Conservation (phyloP, 1,140 invertebrate species). For the Steinernema khuongi region DNA sequence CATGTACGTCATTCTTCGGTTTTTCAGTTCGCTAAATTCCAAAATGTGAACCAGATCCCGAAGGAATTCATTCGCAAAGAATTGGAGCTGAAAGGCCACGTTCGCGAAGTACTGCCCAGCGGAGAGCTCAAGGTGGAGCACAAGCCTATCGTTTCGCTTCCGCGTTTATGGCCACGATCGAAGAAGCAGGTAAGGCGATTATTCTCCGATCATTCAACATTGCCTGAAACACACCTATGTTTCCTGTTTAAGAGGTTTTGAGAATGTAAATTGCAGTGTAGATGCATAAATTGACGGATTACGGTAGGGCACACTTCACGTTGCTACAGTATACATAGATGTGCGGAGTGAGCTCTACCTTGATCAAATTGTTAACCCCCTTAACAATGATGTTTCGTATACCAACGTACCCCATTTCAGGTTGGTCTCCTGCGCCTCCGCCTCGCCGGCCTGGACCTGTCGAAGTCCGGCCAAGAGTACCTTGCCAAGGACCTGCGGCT, state of each 20-base stretch:
- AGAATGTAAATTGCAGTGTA: too few relatives aligned
- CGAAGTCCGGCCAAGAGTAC: conserved; percentile 46
- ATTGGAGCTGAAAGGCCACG: conserved; percentile 46
- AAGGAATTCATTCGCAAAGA: conserved; percentile 54
- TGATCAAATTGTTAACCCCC: conserved; percentile 5
- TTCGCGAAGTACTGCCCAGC: conserved; percentile 43
- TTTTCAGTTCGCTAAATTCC: conserved; percentile 49
- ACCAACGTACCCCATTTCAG: conserved; percentile 30
- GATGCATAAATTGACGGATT: too few relatives aligned
- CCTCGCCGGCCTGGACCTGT: conserved; percentile 54
- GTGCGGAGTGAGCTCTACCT: too few relatives aligned
- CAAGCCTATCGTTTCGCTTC: conserved; percentile 45
- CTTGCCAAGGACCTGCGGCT: conserved; percentile 51
- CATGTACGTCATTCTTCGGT: not conserved
- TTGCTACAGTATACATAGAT: too few relatives aligned
- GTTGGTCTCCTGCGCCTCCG: conserved; percentile 45
- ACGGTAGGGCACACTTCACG: too few relatives aligned
- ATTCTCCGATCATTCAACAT: not conserved
- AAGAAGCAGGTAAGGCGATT: conserved; percentile 1
- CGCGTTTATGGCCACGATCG: conserved; percentile 25
- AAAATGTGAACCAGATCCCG: conserved; percentile 54
- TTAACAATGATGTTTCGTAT: not conserved
- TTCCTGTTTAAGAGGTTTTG: conserved; percentile 12
- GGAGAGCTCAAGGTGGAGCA: conserved; percentile 50
- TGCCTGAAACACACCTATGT: not conserved